Evolutionary conservation across 1,140 invertebrate genomes (phyloP).

Genomic region (Lordiphosa clarofinis): DNA sequence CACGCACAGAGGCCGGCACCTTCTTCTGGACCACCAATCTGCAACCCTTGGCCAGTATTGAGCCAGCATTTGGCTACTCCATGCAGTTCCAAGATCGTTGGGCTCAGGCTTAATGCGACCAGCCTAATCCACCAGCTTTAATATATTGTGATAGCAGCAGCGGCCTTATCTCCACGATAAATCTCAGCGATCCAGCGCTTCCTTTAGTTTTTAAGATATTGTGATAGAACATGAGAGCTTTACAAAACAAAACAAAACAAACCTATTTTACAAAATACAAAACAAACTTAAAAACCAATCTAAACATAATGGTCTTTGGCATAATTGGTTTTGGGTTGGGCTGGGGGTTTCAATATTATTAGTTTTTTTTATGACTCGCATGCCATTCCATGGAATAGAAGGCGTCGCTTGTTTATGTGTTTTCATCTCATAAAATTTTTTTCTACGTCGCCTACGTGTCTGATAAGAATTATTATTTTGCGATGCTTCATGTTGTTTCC

Average conservation of each 20-base stretch:
- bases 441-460: constrained; percentile 33
- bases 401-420: constrained; percentile 28
- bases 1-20: constrained; percentile 81
- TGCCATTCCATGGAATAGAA: constrained; percentile 18
- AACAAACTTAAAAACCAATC: constrained; percentile 34
- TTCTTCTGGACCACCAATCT: constrained; percentile 82
- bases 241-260: constrained; percentile 48
- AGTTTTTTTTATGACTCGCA: constrained; percentile 9
- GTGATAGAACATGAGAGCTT: constrained; percentile 69
- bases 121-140: constrained; percentile 53
- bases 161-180: constrained; percentile 34
- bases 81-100: constrained; percentile 81
- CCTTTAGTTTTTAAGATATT: constrained; percentile 68
- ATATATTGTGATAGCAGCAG: constrained; percentile 69
- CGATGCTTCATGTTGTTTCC: constrained; percentile 8
- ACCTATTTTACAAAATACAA: constrained; percentile 14
- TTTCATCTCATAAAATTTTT: constrained; percentile 17
- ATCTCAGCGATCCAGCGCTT: constrained; percentile 70
- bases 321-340: constrained; percentile 33
- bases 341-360: constrained; percentile 6
- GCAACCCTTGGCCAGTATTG: constrained; percentile 67
- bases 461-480: constrained; percentile 26
- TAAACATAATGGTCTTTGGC: constrained; percentile 35
- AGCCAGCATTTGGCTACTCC: constrained; percentile 79
- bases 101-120: constrained; percentile 80